These are phyloP conservation scores for Aphaenogaster ashmeadi DNA, from an alignment of 1,140 invertebrate genomes.

Conservation along the genomic window DNA sequence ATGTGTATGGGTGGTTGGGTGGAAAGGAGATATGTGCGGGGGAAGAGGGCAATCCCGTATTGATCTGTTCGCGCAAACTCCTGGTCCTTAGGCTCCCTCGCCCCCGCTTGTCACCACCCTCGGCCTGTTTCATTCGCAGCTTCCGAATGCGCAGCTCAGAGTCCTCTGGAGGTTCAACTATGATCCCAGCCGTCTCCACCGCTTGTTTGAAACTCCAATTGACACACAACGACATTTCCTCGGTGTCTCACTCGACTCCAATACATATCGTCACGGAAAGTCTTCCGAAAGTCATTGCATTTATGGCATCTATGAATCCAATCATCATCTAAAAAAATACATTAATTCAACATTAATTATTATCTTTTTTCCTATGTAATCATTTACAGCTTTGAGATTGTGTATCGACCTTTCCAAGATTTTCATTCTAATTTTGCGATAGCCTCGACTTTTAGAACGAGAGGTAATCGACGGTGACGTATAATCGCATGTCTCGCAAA, in stretches of 20 bases:
- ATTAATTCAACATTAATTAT: not conserved
- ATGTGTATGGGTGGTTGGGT: not conserved
- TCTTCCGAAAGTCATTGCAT: not conserved
- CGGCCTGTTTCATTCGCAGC: slow-evolving; percentile 29
- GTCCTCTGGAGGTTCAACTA: slow-evolving; percentile 51
- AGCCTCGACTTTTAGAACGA: not conserved
- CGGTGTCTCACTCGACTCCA: not conserved
- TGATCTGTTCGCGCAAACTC: slow-evolving; percentile 87
- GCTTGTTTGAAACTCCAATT: slow-evolving; percentile 1
- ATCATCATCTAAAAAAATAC: not conserved
- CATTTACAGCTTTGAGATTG: not conserved
- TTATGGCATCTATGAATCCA: not conserved
- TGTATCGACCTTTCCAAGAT: not conserved
- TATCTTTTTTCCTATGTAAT: not conserved
- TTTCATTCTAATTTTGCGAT: not conserved
- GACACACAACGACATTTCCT: not conserved
- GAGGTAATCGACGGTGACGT: not conserved
- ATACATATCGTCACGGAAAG: not conserved
- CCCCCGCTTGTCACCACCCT: slow-evolving; percentile 21
- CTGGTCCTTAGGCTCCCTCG: slow-evolving; percentile 78
- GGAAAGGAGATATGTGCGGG: slow-evolving; percentile 73
- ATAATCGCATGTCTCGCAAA: not conserved
- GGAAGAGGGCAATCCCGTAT: slow-evolving; percentile 77
- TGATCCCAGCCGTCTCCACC: slow-evolving; percentile 37
- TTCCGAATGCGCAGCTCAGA: slow-evolving; percentile 52